phyloP scores from a whole-genome alignment of 2,797 vertebrate genomes.

The Sebastes hubbsi region DNA sequence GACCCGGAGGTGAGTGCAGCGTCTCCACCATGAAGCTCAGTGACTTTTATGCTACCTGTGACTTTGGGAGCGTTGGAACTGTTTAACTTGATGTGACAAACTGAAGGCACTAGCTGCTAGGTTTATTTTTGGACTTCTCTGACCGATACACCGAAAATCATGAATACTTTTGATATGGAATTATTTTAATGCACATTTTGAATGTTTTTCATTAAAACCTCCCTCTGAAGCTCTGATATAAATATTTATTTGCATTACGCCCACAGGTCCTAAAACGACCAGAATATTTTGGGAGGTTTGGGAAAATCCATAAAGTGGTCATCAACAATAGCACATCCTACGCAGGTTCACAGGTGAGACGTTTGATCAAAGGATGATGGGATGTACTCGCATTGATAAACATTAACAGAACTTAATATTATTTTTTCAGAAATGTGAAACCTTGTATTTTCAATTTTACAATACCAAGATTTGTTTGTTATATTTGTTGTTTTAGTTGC shows the following conservation, averaged over 20 bases:
- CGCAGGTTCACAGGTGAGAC: slow-evolving; percentile 97
- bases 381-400: background rate
- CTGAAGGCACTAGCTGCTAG: background rate
- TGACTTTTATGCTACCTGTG: slow-evolving; percentile 4
- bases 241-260: background rate
- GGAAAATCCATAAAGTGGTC: slow-evolving; percentile 99
- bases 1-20: slow-evolving; percentile 91
- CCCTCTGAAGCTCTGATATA: background rate
- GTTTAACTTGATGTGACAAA: background rate
- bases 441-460: background rate
- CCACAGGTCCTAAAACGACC: slow-evolving; percentile 97
- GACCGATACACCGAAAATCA: background rate
- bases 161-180: background rate
- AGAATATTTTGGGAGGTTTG: slow-evolving; percentile 99
- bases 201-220: background rate
- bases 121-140: background rate
- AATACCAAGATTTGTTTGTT: background rate
- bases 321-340: slow-evolving; percentile 99
- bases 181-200: background rate
- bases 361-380: background rate
- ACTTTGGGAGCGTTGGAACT: background rate
- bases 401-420: too few relatives aligned
- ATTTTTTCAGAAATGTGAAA: background rate
- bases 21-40: background rate
- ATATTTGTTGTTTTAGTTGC: background rate